phyloP scores from a whole-genome alignment of 1,140 invertebrate genomes.

The Popillia japonica region DNA sequence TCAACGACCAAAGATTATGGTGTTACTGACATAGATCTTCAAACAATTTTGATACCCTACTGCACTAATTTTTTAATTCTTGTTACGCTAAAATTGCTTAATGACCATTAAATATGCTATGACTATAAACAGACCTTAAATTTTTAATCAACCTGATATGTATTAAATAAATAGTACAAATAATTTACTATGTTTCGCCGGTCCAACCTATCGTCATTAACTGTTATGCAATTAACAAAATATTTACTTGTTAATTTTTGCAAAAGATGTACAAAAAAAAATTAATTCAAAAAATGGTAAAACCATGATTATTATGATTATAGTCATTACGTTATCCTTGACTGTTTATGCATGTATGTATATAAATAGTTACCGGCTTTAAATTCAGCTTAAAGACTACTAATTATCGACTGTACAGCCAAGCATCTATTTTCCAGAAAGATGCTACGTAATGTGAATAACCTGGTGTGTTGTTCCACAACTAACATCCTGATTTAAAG shows the following conservation, averaged over 20 bases:
- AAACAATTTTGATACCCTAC: neutral
- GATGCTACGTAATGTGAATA: too few relatives aligned
- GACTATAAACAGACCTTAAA: conserved; percentile 8
- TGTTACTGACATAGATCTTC: neutral
- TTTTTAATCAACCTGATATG: neutral
- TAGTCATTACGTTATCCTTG: neutral
- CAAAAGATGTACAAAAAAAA: neutral
- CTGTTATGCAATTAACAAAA: neutral
- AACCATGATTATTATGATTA: neutral
- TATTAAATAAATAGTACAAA: neutral
- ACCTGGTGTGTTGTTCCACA: too few relatives aligned
- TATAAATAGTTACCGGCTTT: neutral
- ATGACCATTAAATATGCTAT: conserved; percentile 8
- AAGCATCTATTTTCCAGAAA: too few relatives aligned
- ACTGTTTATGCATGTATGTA: neutral
- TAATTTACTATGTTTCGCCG: neutral
- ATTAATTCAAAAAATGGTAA: neutral
- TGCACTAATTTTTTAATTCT: neutral
- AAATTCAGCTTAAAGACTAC: neutral
- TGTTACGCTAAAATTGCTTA: neutral
- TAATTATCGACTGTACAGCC: too few relatives aligned
- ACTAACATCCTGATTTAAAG: too few relatives aligned
- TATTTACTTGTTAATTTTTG: neutral
- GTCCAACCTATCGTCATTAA: neutral
- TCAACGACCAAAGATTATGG: neutral